These are phyloP conservation scores for Cotesia congregata DNA, from an alignment of 2,888 invertebrate genomes.

Conservation along the genomic window DNA sequence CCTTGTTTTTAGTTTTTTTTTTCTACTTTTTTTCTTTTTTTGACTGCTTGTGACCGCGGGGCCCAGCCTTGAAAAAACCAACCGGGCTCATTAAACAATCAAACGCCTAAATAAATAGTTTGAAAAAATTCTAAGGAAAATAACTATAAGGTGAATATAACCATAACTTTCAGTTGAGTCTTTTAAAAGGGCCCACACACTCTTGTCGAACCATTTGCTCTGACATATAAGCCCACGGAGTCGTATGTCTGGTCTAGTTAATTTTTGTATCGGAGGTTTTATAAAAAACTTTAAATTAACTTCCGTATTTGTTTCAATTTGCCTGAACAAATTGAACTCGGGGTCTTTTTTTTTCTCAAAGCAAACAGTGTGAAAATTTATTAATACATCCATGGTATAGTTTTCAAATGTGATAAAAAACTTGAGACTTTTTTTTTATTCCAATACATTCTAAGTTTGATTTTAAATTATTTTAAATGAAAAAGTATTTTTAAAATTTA, in stretches of 20 bases:
- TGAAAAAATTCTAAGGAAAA: constrained; percentile 37
- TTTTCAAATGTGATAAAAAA: no score
- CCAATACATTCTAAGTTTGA: no score
- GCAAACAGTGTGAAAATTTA: constrained; percentile 11
- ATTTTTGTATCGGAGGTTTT: neutral
- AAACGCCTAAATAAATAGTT: constrained; percentile 56
- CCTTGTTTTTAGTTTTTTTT: neutral
- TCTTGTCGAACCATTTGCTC: constrained; percentile 43
- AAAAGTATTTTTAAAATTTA: no score
- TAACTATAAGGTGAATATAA: constrained; percentile 43
- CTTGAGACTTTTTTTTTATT: no score
- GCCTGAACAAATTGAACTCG: constrained; percentile 17
- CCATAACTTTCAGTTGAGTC: constrained; percentile 24
- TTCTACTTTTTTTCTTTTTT: neutral
- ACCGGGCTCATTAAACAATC: constrained; percentile 55
- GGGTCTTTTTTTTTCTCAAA: neutral
- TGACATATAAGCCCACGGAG: neutral
- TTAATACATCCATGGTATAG: neutral
- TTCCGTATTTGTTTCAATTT: constrained; percentile 1
- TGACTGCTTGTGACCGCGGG: neutral
- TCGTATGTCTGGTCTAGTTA: neutral
- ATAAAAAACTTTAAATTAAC: neutral
- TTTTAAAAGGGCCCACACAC: constrained; percentile 48
- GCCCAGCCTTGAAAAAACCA: constrained; percentile 32
- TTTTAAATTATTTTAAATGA: no score